Evolutionary conservation across 2,888 invertebrate species (phyloP), one percentile per base, ranked within the genome.

Genomic region (Drosophila siamana): DNA sequence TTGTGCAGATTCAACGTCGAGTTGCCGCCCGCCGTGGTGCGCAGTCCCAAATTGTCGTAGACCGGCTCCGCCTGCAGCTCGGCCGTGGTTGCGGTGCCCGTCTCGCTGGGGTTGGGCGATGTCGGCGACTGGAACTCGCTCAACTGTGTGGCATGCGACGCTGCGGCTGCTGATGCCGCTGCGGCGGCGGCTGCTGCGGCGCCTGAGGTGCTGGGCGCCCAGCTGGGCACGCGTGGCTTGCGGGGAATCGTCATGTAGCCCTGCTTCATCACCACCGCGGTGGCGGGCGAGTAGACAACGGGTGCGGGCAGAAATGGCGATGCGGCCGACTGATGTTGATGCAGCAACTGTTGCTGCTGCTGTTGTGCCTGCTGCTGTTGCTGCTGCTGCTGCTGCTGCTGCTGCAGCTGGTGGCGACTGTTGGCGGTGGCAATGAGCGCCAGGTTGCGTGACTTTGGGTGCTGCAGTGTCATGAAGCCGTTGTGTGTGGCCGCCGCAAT

Each of bases 181-280:
- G 74, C 75, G 0, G 78, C 74, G 7, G 41, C 54, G 2, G 62
- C 74, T 2, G 70, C 67, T 0, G 78, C 77, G 1, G 80, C 74
- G 0, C 66, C 86, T 4, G 87, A 88, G 0, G 95, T 92, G 60
- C 93, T 95, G 91, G 91, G 95, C 68, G 95, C 95, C 96, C 97
- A 97, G 88, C 96, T 96, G 1, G 96, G 96, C 0, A 96, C 96
- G 71, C 97, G 93, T 0, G 97, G 97, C 86, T 97, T 93, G 77
- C 97, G 93, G 0, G 97, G 97, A 67, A 97, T 97, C 13, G 97
- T 97, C 43, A 97, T 97, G 91, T 97, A 97, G 9, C 97, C 97
- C 90, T 96, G 96, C 72, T 96, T 94, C 91, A 92, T 91, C 2
- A 92, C 89, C 19, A 92, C 91, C 5, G 88, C 79, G 8, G 75